These are phyloP conservation scores for Glyptemys insculpta DNA, from an alignment of 2,797 vertebrate species.

Conservation along the genomic window DNA sequence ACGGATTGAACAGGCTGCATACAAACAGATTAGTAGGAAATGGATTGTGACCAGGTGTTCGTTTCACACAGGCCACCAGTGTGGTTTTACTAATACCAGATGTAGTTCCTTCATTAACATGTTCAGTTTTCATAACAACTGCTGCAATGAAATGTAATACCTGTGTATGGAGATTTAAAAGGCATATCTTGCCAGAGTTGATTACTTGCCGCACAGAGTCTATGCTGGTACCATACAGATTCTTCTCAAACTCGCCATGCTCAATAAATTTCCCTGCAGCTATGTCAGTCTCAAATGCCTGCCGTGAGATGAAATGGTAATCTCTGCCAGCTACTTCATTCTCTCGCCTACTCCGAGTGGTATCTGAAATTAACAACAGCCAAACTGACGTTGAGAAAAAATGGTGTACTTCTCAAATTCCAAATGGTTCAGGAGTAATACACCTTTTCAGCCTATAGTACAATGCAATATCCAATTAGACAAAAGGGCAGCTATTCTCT, in stretches of 20 bases:
- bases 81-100: neutral
- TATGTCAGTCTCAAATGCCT: constrained; percentile 92
- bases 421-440: neutral
- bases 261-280: constrained; percentile 95
- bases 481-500: neutral
- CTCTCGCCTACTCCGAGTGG: constrained; percentile 92
- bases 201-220: constrained; percentile 97
- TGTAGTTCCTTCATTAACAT: neutral
- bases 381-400: neutral
- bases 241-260: constrained; percentile 97
- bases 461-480: neutral
- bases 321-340: constrained; percentile 92
- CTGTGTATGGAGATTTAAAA: constrained; percentile 96
- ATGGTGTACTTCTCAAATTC: accelerated
- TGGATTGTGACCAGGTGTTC: neutral
- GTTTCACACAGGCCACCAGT: neutral
- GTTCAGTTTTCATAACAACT: neutral
- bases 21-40: neutral
- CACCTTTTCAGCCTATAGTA: neutral
- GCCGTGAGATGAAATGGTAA: constrained; percentile 95
- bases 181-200: constrained; percentile 97
- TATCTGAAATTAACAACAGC: constrained; percentile 84
- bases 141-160: constrained; percentile 74
- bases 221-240: constrained; percentile 94
- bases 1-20: neutral